Conservation (phyloP, 2,888 invertebrate genomes). For the Heliconius ethilla region DNA sequence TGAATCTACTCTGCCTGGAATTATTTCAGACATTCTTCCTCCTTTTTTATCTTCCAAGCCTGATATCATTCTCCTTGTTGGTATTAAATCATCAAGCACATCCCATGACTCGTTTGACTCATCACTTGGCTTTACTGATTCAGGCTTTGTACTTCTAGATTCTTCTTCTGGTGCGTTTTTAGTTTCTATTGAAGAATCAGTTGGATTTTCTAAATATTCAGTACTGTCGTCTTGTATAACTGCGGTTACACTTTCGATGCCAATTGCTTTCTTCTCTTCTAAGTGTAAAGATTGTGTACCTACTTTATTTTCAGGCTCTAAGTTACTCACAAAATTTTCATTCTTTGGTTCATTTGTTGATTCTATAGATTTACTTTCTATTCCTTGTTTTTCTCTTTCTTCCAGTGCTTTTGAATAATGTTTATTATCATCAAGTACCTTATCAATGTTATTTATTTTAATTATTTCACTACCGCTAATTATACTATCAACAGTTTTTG, state of each 20-base stretch:
- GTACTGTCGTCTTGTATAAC: background rate
- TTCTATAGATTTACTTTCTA: background rate
- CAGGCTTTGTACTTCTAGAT: background rate
- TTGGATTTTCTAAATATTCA: conserved; percentile 29
- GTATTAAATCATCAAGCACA: conserved; percentile 28
- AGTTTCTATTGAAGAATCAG: background rate
- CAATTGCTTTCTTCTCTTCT: background rate
- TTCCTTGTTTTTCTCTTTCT: conserved; percentile 11
- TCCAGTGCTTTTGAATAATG: conserved; percentile 14
- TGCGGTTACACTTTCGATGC: conserved; percentile 14
- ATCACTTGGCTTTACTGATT: conserved; percentile 19
- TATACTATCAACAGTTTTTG: conserved; percentile 6
- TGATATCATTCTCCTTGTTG: conserved; percentile 25
- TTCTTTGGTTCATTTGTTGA: background rate
- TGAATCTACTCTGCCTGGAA: background rate
- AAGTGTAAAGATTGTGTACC: conserved; percentile 17
- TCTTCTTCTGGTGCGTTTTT: conserved; percentile 8
- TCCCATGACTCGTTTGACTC: conserved; percentile 30
- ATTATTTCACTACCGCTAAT: conserved; percentile 15
- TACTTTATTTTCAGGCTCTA: conserved; percentile 6
- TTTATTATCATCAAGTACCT: conserved; percentile 1
- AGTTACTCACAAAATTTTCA: background rate
- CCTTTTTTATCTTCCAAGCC: background rate
- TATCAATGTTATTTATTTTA: background rate
- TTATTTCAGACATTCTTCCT: background rate